These are phyloP conservation scores for Psittacula cyanocephala DNA, from an alignment of 2,113 vertebrate genomes.

Conservation along the genomic window DNA sequence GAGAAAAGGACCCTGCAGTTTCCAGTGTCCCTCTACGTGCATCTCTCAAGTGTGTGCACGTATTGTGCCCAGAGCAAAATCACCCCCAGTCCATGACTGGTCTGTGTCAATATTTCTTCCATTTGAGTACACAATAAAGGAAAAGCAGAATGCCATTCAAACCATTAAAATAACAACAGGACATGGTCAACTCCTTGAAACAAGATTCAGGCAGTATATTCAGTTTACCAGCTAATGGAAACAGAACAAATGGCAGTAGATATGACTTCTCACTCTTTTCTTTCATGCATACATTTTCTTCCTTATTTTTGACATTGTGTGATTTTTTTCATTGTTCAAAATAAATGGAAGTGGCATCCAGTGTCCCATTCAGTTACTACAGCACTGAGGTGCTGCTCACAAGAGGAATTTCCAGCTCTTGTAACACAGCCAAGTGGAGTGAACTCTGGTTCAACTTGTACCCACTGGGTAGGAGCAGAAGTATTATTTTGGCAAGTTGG, in stretches of 20 bases:
- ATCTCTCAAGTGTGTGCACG: accelerated
- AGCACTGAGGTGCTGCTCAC: background rate
- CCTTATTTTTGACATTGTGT: background rate
- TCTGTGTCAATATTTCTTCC: background rate
- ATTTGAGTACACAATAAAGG: accelerated
- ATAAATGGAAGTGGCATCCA: accelerated
- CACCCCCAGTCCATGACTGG: accelerated
- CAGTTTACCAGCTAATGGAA: background rate
- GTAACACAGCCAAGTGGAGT: background rate
- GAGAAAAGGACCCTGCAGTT: background rate
- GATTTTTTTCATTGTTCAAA: background rate
- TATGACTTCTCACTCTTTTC: background rate
- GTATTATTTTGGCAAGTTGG: background rate
- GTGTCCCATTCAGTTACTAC: background rate
- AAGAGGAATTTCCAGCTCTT: background rate
- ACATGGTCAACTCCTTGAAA: background rate
- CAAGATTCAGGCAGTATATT: background rate
- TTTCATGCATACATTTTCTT: background rate
- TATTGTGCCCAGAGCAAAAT: too few relatives aligned
- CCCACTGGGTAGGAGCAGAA: background rate
- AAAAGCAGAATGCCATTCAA: background rate
- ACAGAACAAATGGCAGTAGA: background rate
- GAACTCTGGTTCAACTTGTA: background rate
- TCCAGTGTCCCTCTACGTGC: accelerated
- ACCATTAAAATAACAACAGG: background rate